phyloP scores from a whole-genome alignment of 2,113 vertebrate species.

The Argyrosomus japonicus region DNA sequence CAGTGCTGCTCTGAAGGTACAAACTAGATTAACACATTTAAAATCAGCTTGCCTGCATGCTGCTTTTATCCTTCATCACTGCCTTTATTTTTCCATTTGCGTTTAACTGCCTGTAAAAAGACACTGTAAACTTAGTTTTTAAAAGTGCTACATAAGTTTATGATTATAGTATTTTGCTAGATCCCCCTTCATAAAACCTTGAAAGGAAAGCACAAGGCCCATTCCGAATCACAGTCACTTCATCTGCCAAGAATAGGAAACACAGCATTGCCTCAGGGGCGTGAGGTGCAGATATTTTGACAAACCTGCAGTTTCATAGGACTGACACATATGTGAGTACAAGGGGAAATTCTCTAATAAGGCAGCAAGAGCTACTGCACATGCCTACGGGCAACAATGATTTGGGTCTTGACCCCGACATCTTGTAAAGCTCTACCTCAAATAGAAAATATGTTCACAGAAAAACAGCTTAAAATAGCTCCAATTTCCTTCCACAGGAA shows the following conservation, averaged over 20 bases:
- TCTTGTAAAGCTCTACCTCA: slow-evolving; percentile 19
- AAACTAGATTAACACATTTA: neutral
- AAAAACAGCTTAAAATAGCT: slow-evolving; percentile 37
- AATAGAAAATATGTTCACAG: slow-evolving; percentile 10
- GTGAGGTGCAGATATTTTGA: neutral
- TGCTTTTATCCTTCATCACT: neutral
- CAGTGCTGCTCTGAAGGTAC: neutral
- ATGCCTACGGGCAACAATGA: slow-evolving; percentile 12
- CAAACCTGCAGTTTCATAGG: slow-evolving; percentile 8
- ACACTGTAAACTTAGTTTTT: neutral
- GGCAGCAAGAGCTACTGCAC: neutral
- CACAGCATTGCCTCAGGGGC: neutral
- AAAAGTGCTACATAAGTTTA: neutral
- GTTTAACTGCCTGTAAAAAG: neutral
- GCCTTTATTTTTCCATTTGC: neutral
- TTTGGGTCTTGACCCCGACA: slow-evolving; percentile 27
- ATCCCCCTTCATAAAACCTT: neutral
- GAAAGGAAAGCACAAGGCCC: neutral
- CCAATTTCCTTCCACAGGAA: neutral
- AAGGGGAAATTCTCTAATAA: slow-evolving; percentile 17
- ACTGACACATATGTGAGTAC: neutral
- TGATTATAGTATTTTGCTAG: neutral
- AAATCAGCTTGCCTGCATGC: neutral
- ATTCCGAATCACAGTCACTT: slow-evolving; percentile 32
- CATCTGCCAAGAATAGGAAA: slow-evolving; percentile 28